Base-by-base conservation (phyloP, 1,140 invertebrate species). In the Cherax destructor region DNA sequence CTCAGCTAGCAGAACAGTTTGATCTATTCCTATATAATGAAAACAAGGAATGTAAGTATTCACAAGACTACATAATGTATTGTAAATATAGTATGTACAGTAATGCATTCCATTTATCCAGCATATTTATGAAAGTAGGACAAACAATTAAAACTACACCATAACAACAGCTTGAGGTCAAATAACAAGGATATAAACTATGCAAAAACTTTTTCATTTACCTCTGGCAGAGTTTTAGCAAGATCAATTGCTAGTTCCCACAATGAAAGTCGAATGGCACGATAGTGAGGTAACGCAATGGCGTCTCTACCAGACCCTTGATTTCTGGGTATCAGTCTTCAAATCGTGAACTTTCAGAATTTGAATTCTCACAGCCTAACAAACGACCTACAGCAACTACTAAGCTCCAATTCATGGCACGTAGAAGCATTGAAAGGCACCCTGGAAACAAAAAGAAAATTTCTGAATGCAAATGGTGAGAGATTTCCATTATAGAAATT, bases 361-460 rank as follows among this genome's bases (percentile, higher is more conserved):
- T 21, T 52, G 69, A 41, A 69, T 24, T 52, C 10, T 81, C 87
- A 52, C 11, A 24, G 4, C 93, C 93, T 24, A 95, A 92, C 11
- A 94, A 94, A 30, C 87, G 93, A 69, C 94, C 95, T 47, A 94
- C 92, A 74, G 94, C 93, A 49, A 94, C 93, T 41, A 94, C 95
- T 18, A 95, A n/a, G 93, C 91, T 95, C 95, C 74, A 95, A 84
- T 88, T 95, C 95, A 94, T 95, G 93, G 41, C 95, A 87, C 94
- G 93, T 13, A 95, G 94, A 61, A 95, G 93, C 78, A 93, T 94
- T 65, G 93, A 93, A 77, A 95, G 92, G 95, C 94, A 87, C 93
- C 93, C 95, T 95, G 94, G 76, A 93, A 56, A 56, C 3, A 56
- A 13, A 56, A 10, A 56, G 30, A 2, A 1, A 41, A 41, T 41